phyloP scores from a whole-genome alignment of 2,888 invertebrate genomes.

The Temnothorax ravouxi region DNA sequence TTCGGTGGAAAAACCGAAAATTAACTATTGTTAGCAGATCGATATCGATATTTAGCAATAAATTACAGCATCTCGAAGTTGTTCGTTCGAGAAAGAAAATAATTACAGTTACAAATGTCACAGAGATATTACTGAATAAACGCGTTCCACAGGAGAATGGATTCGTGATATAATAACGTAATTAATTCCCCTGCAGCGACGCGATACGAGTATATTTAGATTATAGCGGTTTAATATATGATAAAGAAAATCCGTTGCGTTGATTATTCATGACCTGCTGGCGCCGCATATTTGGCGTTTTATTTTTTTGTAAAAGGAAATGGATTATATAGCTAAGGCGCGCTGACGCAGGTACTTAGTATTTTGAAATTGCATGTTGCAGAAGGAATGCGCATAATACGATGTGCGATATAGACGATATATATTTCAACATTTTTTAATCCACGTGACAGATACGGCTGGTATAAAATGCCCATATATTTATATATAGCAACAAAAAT shows the following conservation, averaged over 20 bases:
- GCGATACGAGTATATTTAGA: neutral
- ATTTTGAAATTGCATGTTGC: neutral
- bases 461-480: neutral
- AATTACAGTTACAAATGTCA: neutral
- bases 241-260: conserved; percentile 12
- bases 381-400: neutral
- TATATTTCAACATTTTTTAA: neutral
- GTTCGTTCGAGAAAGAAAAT: neutral
- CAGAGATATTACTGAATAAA: neutral
- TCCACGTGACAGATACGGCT: neutral
- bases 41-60: conserved; percentile 1
- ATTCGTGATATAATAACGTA: conserved; percentile 7
- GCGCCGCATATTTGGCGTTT: neutral
- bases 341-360: neutral
- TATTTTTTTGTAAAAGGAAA: neutral
- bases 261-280: neutral
- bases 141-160: too few species aligned
- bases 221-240: neutral
- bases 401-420: neutral
- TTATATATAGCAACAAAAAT: neutral
- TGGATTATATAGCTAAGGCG: too few species aligned
- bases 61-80: neutral
- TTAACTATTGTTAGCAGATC: neutral
- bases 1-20: neutral
- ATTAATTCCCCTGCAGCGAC: neutral